phyloP scores from a whole-genome alignment of 1,140 invertebrate genomes.

The Caenorhabditis remanei region DNA sequence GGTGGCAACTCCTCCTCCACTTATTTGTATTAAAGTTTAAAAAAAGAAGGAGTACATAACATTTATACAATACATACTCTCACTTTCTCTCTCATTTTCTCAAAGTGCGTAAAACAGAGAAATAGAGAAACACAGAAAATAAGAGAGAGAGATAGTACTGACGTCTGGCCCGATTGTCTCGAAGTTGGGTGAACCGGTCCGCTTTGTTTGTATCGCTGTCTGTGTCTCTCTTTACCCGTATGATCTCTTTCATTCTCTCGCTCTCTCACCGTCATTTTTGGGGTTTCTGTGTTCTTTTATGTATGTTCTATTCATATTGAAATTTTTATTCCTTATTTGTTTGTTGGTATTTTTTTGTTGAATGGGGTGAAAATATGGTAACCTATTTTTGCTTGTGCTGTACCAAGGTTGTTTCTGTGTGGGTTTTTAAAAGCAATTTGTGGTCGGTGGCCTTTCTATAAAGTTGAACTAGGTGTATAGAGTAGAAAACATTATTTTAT shows the following conservation, averaged over 20 bases:
- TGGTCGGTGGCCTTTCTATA: too few species aligned
- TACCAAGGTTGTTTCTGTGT: too few species aligned
- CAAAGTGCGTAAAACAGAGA: background rate
- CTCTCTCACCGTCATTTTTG: background rate
- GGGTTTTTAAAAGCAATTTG: too few species aligned
- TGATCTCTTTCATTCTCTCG: slow-evolving; percentile 10
- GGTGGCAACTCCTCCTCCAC: background rate
- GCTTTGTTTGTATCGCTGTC: slow-evolving; percentile 17
- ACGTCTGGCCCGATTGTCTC: slow-evolving; percentile 24
- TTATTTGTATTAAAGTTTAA: background rate
- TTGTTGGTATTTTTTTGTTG: too few species aligned
- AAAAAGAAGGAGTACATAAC: background rate
- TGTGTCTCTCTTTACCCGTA: too few species aligned
- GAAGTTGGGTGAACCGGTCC: slow-evolving; percentile 27
- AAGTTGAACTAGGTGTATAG: too few species aligned
- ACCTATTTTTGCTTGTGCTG: too few species aligned
- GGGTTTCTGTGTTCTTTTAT: background rate
- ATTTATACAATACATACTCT: background rate
- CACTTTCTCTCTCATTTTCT: too few species aligned
- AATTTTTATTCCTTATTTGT: too few species aligned
- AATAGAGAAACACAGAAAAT: background rate
- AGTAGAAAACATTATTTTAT: too few species aligned
- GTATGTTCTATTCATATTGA: background rate
- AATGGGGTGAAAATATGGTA: too few species aligned
- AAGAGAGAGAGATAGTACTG: slow-evolving; percentile 5